Conservation (phyloP, 2,888 invertebrate genomes). For the Drosophila greeni region DNA sequence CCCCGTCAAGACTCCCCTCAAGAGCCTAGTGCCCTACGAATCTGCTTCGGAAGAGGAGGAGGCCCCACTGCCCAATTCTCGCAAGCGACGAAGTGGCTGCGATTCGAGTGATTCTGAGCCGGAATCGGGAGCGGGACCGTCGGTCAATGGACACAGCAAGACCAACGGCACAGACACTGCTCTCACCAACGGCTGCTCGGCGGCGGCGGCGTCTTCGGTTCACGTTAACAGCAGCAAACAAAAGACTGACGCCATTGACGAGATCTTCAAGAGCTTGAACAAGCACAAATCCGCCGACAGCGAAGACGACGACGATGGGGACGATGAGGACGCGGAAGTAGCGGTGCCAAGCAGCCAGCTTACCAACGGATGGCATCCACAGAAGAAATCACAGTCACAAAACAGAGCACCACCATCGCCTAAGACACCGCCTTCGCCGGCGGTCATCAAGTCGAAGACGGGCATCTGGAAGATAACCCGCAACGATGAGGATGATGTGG, state of each 20-base stretch:
- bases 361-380: constrained; percentile 58
- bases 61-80: constrained; percentile 46
- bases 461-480: constrained; percentile 77
- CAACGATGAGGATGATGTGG: constrained; percentile 47
- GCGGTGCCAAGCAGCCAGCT: constrained; percentile 17
- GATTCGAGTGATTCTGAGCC: constrained; percentile 57
- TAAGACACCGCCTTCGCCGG: constrained; percentile 76
- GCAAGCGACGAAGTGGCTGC: constrained; percentile 63
- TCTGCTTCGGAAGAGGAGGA: constrained; percentile 80
- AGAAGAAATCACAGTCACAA: constrained; percentile 35
- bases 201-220: constrained; percentile 48
- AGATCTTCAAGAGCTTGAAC: constrained; percentile 68
- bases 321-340: constrained; percentile 9
- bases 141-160: constrained; percentile 54
- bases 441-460: constrained; percentile 77
- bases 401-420: constrained; percentile 50
- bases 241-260: constrained; percentile 75
- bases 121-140: constrained; percentile 22
- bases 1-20: constrained; percentile 59
- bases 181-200: constrained; percentile 37
- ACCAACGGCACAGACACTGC: constrained; percentile 40
- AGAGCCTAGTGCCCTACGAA: constrained; percentile 82
- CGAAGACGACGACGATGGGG: constrained; percentile 36
- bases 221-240: constrained; percentile 58
- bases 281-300: constrained; percentile 39